A percentile compares a stretch with the other conserved stretches of the same genome.
Evolutionary conservation across 2,113 vertebrate genomes (phyloP).

Genomic region (Chionis minor): DNA sequence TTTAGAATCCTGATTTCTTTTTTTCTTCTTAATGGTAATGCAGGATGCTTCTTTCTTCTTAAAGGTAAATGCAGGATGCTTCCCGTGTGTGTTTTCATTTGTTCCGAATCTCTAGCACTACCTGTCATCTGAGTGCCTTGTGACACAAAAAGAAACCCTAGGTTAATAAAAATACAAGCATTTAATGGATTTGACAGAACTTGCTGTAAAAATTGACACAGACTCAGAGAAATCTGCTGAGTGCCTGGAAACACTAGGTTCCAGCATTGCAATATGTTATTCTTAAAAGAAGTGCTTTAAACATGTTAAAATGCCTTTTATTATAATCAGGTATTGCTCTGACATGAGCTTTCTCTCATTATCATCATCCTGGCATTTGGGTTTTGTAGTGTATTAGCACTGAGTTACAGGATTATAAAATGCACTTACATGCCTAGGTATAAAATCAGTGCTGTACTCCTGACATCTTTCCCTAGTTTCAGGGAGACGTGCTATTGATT

Average conservation of each 20-base stretch:
- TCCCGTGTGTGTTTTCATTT: not conserved
- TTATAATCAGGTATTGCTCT: not conserved
- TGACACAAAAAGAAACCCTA: not conserved
- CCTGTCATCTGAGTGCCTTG: not conserved
- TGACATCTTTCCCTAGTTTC: not conserved
- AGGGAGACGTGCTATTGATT: not conserved
- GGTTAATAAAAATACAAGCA: conserved; percentile 2
- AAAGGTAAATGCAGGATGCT: not conserved
- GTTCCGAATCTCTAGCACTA: not conserved
- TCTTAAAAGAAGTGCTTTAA: not conserved
- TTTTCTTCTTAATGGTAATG: not conserved
- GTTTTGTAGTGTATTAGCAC: not conserved
- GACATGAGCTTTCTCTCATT: not conserved
- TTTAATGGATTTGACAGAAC: not conserved
- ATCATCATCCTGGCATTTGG: not conserved
- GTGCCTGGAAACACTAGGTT: not conserved
- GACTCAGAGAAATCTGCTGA: not conserved
- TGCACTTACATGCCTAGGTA: not conserved
- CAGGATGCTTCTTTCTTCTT: not conserved
- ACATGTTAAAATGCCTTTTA: not conserved
- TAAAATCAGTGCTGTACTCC: not conserved
- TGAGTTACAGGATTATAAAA: not conserved
- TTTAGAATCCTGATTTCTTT: not conserved
- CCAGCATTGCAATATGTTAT: not conserved
- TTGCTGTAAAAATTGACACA: not conserved